Percentiles rank a stretch among this genome's conserved stretches.
These are phyloP conservation scores for Cirrhinus mrigala DNA, from an alignment of 2,797 vertebrate species.

Conservation along the genomic window DNA sequence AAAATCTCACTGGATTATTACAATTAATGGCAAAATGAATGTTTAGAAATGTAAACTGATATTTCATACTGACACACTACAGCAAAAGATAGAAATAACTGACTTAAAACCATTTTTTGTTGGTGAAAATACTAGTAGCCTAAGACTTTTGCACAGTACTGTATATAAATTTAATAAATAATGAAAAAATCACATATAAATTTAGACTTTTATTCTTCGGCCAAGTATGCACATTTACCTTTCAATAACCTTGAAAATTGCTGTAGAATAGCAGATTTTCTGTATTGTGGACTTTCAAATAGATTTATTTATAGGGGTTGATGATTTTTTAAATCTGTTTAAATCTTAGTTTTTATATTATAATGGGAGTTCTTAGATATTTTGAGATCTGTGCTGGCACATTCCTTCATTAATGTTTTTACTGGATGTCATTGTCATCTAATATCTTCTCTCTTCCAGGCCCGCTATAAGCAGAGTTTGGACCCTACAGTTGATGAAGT, in stretches of 20 bases:
- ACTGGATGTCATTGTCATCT: background rate
- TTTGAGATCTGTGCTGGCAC: background rate
- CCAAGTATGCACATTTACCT: background rate
- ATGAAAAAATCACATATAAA: no score
- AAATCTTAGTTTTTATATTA: background rate
- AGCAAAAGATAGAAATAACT: no score
- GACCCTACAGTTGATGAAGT: slow-evolving; percentile 98
- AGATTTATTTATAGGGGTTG: background rate
- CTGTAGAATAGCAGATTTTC: background rate
- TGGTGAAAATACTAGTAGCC: no score
- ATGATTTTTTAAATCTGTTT: background rate
- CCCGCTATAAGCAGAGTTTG: slow-evolving; percentile 97
- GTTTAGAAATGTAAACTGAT: no score
- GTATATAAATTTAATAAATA: no score
- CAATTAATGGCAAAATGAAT: no score
- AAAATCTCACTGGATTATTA: no score
- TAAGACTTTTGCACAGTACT: no score
- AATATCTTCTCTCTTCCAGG: slow-evolving; percentile 73
- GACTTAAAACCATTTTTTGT: no score
- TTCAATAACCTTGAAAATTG: background rate
- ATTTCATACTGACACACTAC: no score
- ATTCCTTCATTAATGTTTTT: background rate
- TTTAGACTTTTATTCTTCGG: background rate
- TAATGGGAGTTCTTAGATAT: background rate
- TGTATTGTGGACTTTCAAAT: background rate